Base-by-base conservation (phyloP, 1,140 invertebrate species). In the Adoxophyes honmai region DNA sequence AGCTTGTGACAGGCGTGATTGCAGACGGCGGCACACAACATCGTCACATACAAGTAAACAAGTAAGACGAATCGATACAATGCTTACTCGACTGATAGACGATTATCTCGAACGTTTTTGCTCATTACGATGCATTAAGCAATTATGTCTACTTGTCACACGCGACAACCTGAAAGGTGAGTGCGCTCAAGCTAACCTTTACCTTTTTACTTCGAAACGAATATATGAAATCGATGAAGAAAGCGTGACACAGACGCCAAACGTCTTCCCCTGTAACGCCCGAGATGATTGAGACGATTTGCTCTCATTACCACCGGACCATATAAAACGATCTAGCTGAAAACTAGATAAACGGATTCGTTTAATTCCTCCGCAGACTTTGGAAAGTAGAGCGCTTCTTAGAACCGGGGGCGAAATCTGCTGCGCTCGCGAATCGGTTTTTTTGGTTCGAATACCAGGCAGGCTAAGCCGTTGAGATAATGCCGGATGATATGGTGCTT, bases 1-100 rank as follows among this genome's bases (percentile, higher is more conserved):
- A 3, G 6, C 21, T 28, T 28, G 6, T 28, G 21, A 28, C 21
- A 3, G 10, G 16, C 39, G 13, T 44, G 39, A 44, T 44, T 44
- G 39, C 63, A 64, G 54, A 53, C 54, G 52, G 39, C 39, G 48
- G 52, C 38, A 34, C 51, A 44, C 42, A 28, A 28, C 37, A 36
- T 21, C 39, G 48, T 57, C 48, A 61, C 56, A 61, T 51, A 11
- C 37, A 63, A 55, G 52, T 66, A 66, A 59, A 68, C 63, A 74
- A 75, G 68, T 73, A 77, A 75, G 73, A 36, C 73, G 70, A 75
- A 73, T 57, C 57, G 59, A 62, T 60, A 44, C 61, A 65, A 75
- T 73, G 73, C 62, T 66, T 57, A 58, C 68, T 69, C 67, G 67
- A 64, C 68, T 68, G 64, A 62, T 64, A 57, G 36, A 52, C 42